Evolutionary conservation across 2,113 vertebrate genomes (phyloP).

Genomic region (Podarcis raffonei): DNA sequence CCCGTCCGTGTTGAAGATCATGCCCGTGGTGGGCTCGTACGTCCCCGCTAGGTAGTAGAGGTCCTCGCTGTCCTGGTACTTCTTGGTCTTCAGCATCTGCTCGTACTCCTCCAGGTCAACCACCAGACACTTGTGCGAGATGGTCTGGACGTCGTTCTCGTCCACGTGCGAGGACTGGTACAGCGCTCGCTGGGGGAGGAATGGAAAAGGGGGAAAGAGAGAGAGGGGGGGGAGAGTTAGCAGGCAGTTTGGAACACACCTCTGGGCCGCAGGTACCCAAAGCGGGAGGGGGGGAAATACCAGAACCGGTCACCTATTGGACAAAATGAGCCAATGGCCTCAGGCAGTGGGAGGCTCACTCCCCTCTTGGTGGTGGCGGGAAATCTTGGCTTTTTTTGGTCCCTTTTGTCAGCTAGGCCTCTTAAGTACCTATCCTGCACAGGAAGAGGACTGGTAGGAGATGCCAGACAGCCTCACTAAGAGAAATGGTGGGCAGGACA

Average conservation of each 20-base stretch:
- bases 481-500: too few relatives aligned
- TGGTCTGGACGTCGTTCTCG: constrained; percentile 98
- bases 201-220: not conserved
- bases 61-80: constrained; percentile 97
- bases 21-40: constrained; percentile 97
- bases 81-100: constrained; percentile 96
- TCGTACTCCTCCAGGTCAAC: constrained; percentile 96
- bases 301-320: not conserved
- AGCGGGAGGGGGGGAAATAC: not conserved
- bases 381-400: too few relatives aligned
- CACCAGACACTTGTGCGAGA: constrained; percentile 98
- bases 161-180: constrained; percentile 99
- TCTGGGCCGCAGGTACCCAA: too few relatives aligned
- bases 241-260: not conserved
- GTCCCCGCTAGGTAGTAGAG: constrained; percentile 99
- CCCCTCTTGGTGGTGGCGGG: too few relatives aligned
- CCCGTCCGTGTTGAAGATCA: constrained; percentile 98
- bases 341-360: too few relatives aligned
- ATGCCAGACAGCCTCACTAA: too few relatives aligned
- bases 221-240: not conserved
- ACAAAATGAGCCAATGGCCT: too few relatives aligned
- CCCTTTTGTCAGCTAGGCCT: too few relatives aligned
- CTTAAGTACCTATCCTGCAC: too few relatives aligned
- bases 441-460: too few relatives aligned
- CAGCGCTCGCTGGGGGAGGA: constrained; percentile 84